Base-by-base conservation (phyloP, 2,113 vertebrate genomes). In the Copsychus sechellarum region DNA sequence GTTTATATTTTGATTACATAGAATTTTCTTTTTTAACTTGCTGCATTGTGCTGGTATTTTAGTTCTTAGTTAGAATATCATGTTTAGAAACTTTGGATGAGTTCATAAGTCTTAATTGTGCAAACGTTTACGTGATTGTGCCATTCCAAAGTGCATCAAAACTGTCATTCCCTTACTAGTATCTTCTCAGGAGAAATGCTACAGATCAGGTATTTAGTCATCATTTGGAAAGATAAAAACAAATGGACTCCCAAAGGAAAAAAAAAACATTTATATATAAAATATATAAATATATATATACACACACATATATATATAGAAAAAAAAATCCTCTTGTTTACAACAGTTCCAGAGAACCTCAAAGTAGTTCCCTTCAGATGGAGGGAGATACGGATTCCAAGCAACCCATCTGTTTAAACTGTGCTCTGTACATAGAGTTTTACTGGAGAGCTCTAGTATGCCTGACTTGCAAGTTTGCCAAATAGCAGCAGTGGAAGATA, bases 61-160 rank as follows among this genome's bases (percentile, higher is more conserved):
- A 97, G 96, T 92, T 90, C 88, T 95, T 97, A 93, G 97, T 92
- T 98, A 96, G 95, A 92, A 73, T 95, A 96, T 97, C 86, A 91
- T 98, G 96, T 97, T 97, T 98, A 98, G 97, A 97, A 97, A 97
- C 97, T 98, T 96, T 97, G 97, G 96, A 96, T 98, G 96, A 98
- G 96, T 98, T 98, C 97, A 97, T 97, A 98, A 98, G 98, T 99
- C 98, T 99, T 99, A 99, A 98, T 98, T 98, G 97, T 98, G 97
- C 97, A 98, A 98, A 97, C 93, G 98, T 98, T 98, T 98, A 98
- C 97, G 97, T 97, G 96, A 98, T 97, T 98, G 97, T 98, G 98
- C 98, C 98, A 98, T 99, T 99, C 98, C 98, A 98, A 97, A 98
- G 98, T 98, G 98, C 98, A 98, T 98, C 97, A 95, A 96, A 98